Percentiles rank a stretch among this genome's conserved stretches.
Conservation (phyloP, 1,140 invertebrate species). For the Littorina saxatilis region DNA sequence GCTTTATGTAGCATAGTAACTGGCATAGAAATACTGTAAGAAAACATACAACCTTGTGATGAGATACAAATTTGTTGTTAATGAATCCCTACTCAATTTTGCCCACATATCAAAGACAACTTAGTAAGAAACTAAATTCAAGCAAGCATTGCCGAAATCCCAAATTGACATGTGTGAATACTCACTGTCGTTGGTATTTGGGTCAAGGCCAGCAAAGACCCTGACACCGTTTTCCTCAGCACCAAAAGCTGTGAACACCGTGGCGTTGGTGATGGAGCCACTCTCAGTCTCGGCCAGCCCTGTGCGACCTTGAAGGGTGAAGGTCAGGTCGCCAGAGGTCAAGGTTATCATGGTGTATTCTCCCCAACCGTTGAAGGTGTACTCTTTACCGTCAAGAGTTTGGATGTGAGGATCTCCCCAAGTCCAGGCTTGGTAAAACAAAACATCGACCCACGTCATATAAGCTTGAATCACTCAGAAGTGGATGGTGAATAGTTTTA, state of each 20-base stretch:
- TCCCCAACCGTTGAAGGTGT: constrained; percentile 68
- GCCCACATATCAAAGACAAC: too few relatives aligned
- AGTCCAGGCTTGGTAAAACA: constrained; percentile 47
- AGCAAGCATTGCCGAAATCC: too few relatives aligned
- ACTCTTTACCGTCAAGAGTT: constrained; percentile 64
- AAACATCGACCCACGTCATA: too few relatives aligned
- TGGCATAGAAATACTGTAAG: too few relatives aligned
- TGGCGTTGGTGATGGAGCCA: constrained; percentile 43
- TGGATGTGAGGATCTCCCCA: constrained; percentile 69
- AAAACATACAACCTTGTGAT: too few relatives aligned
- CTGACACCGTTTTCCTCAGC: constrained; percentile 36
- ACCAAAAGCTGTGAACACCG: constrained; percentile 53
- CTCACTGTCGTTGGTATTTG: constrained; percentile 36
- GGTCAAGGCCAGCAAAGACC: constrained; percentile 38
- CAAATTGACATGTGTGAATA: too few relatives aligned
- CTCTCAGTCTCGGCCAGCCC: constrained; percentile 17
- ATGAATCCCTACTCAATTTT: too few relatives aligned
- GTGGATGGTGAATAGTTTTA: too few relatives aligned
- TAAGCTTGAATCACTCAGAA: too few relatives aligned
- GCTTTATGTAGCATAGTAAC: too few relatives aligned
- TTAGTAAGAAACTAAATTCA: too few relatives aligned
- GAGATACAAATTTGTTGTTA: too few relatives aligned
- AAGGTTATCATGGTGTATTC: constrained; percentile 5
- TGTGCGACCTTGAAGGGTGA: constrained; percentile 48
- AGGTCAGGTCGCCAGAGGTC: neutral